These are phyloP conservation scores for Harmothoe impar DNA, from an alignment of 2,888 invertebrate genomes.

Conservation along the genomic window DNA sequence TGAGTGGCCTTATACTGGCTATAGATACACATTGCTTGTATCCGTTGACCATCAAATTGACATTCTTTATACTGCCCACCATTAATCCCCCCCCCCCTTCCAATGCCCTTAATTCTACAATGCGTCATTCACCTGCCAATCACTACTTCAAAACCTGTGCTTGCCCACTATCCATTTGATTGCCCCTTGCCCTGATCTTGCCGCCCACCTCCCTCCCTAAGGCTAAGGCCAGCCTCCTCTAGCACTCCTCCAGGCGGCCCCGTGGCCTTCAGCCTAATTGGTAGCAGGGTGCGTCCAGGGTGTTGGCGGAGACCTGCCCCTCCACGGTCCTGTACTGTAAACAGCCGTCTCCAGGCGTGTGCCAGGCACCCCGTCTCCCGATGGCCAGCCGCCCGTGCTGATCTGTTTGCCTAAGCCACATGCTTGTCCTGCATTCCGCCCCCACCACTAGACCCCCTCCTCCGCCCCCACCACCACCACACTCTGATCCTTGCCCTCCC, in stretches of 20 bases:
- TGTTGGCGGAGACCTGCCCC: not conserved
- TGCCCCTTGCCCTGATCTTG: not conserved
- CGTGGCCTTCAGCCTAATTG: slow-evolving; percentile 24
- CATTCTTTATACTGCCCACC: no score
- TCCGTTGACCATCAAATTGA: no score
- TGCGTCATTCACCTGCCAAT: no score
- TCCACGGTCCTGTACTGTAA: slow-evolving; percentile 44
- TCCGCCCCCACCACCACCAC: not conserved
- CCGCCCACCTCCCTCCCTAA: slow-evolving; percentile 9
- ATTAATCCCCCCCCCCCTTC: no score
- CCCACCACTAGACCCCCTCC: slow-evolving; percentile 1
- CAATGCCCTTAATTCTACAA: no score
- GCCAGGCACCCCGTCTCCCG: slow-evolving; percentile 44
- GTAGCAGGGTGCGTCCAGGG: slow-evolving; percentile 7
- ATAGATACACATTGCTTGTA: no score
- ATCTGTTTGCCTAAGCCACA: slow-evolving; percentile 58
- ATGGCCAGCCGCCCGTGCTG: slow-evolving; percentile 44
- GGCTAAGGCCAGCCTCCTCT: not conserved
- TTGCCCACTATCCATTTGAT: not conserved
- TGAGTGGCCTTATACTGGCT: no score
- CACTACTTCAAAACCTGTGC: not conserved
- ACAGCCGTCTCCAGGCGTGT: slow-evolving; percentile 35
- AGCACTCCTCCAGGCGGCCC: not conserved
- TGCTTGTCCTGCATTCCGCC: slow-evolving; percentile 29
- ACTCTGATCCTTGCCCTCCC: not conserved